These are phyloP conservation scores for Entosphenus tridentatus DNA, from an alignment of 2,113 vertebrate genomes.

Conservation along the genomic window DNA sequence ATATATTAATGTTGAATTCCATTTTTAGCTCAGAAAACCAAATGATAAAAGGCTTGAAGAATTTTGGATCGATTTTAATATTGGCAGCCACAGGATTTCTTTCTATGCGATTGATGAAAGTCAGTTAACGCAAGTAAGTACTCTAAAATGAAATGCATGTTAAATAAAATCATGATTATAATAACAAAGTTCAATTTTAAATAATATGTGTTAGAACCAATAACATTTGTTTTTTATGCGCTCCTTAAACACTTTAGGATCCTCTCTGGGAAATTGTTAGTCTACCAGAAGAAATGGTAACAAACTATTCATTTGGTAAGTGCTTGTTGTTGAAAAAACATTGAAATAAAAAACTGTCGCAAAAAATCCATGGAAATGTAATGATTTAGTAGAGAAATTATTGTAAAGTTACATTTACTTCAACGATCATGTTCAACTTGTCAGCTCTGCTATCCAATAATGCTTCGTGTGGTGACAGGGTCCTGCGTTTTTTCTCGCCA, in stretches of 20 bases:
- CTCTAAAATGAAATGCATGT: not conserved
- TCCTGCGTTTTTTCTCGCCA: too few species aligned
- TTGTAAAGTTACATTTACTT: too few species aligned
- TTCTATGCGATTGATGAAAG: conserved; percentile 50
- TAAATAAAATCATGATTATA: not conserved
- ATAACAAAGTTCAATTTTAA: not conserved
- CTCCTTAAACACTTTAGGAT: conserved; percentile 22
- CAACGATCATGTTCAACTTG: too few species aligned
- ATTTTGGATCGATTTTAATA: conserved; percentile 94
- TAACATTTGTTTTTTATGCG: not conserved
- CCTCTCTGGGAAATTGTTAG: conserved; percentile 66
- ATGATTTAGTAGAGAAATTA: too few species aligned
- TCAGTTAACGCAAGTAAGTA: conserved; percentile 19
- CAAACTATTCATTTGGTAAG: conserved; percentile 19
- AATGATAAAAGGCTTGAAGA: conserved; percentile 65
- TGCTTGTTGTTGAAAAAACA: too few species aligned
- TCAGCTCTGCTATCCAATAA: too few species aligned
- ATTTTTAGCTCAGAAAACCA: conserved; percentile 48
- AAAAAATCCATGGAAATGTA: too few species aligned
- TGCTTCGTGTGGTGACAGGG: too few species aligned
- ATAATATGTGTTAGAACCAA: not conserved
- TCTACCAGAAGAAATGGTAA: conserved; percentile 46
- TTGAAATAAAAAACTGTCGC: too few species aligned
- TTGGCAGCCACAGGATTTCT: conserved; percentile 54
- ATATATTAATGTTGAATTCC: conserved; percentile 6